Evolutionary conservation across 2,797 vertebrate genomes (phyloP), one percentile per base, ranked within the genome.

Genomic region (Australoheros facetus): DNA sequence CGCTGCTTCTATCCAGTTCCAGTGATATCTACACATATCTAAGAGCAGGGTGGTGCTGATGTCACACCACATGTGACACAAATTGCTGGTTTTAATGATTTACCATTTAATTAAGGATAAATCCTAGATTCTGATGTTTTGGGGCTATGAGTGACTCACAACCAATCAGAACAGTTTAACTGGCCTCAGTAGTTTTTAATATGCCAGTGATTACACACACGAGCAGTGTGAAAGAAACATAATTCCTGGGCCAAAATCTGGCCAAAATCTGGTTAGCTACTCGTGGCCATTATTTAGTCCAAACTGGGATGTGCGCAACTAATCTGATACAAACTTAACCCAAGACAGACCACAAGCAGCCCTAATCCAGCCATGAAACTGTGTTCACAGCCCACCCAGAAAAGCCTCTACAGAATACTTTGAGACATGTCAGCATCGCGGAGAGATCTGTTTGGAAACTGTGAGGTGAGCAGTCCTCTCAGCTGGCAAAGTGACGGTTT

Each of bases 381-480:
- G 13, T 14, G 13, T 14, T 45, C 59, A 64, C 42, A 42, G 16
- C 42, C 37, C 60, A 64, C 37, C 37, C 37, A 62, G n/a, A 42
- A 62, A 62, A 42, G 9, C 2, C 21, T 42, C 21, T 16, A 23
- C 21, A 64, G 39, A 42, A 42, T 42, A 13, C 39, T 42, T 42
- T 42, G 39, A 42, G 39, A 12, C 11, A 12, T 12, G 9, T 42
- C 9, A 13, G 3, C 39, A 42, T 30, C 30, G 4, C 5, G 30
- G 30, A 0, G 13, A 42, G 37, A 62, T 64, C 23, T 42, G 2
- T 0, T 1, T 42, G 34, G 0, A 42, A 45, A 1, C 42, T 13
- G 42, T 64, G 2, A 21, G 21, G 7, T 45, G 60, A 64, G 26
- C 17, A 26, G 21, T 26, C 16, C 5, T 0, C 14, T 0, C 42